Percentiles rank a stretch among this genome's conserved stretches.
Evolutionary conservation across 2,888 invertebrate genomes (phyloP).

Genomic region (Lepidocyrtoides sp.): DNA sequence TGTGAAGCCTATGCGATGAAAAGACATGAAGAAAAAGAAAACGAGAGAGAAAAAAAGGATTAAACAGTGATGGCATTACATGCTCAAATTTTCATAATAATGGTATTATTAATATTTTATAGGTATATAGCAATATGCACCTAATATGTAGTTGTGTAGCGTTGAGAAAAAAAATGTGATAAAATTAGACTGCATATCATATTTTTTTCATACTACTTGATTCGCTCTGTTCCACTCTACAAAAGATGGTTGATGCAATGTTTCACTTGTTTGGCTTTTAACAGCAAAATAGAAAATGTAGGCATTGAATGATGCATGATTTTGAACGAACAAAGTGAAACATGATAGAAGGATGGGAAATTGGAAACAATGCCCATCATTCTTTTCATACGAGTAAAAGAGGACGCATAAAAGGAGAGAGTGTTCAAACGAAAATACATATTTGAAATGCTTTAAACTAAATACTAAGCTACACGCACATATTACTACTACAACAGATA

Average conservation of each 20-base stretch:
- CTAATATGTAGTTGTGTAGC: not conserved
- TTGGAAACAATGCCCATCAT: constrained; percentile 35
- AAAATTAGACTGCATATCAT: not conserved
- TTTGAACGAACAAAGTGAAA: constrained; percentile 12
- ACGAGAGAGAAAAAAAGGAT: not conserved
- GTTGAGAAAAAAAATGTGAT: no score
- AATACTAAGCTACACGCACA: not conserved
- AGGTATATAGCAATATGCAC: not conserved
- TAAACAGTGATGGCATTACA: constrained; percentile 7
- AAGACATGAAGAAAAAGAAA: not conserved
- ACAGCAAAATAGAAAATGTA: not conserved
- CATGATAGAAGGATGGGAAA: constrained; percentile 47
- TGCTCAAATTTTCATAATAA: not conserved
- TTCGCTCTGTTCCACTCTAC: not conserved
- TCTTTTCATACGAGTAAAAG: not conserved
- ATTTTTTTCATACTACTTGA: constrained; percentile 6
- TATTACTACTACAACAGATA: not conserved
- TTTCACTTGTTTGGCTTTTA: not conserved
- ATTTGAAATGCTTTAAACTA: not conserved
- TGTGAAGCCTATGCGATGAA: constrained; percentile 86
- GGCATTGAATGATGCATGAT: not conserved
- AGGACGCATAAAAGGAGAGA: not conserved
- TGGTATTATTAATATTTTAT: not conserved
- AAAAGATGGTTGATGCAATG: not conserved
- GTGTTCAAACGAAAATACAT: not conserved